Percentiles rank a stretch among this genome's conserved stretches.
Conservation (phyloP, 2,113 vertebrate species). For the Circaetus cinerascens region DNA sequence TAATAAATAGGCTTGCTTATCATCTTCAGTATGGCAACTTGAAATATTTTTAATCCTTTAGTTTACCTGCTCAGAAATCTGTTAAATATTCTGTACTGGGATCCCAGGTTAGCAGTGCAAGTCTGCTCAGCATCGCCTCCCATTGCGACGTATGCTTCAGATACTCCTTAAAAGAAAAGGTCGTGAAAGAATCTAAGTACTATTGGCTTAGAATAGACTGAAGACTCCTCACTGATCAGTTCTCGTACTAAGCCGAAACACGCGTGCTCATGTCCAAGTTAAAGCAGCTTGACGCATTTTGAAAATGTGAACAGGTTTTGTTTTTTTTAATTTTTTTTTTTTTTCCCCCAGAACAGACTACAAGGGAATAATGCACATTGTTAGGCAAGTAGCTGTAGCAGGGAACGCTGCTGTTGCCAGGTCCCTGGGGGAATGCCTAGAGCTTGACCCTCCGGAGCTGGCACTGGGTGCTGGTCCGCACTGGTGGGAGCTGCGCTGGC, state of each 20-base stretch:
- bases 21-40: background rate
- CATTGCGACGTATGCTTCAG: rapidly evolving
- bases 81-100: background rate
- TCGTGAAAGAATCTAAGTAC: rapidly evolving
- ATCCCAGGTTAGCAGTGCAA: background rate
- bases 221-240: background rate
- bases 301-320: background rate
- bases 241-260: background rate
- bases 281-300: background rate
- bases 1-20: constrained; percentile 12
- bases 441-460: background rate
- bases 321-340: background rate
- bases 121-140: background rate
- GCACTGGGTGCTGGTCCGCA: background rate
- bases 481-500: background rate
- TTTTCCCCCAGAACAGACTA: background rate
- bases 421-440: too few species aligned
- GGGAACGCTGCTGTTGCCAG: background rate
- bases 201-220: rapidly evolving
- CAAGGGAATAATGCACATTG: background rate
- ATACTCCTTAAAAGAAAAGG: too few species aligned
- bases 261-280: rapidly evolving
- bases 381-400: too few species aligned
- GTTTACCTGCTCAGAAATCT: constrained; percentile 12
- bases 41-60: background rate